These are phyloP conservation scores for Onychostoma macrolepis DNA, from an alignment of 2,113 vertebrate species.

Conservation along the genomic window DNA sequence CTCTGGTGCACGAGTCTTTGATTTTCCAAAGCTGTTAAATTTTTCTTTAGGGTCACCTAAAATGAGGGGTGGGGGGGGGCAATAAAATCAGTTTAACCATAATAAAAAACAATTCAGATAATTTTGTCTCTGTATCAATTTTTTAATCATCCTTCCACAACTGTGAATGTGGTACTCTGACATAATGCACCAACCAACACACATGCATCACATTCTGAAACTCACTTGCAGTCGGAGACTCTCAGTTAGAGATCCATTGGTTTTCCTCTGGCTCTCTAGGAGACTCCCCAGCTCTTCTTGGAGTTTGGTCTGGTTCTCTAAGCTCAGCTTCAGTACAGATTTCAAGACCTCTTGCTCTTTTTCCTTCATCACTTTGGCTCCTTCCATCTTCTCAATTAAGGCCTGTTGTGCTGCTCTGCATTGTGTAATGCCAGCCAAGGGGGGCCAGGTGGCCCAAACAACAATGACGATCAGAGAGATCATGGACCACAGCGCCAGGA, in stretches of 20 bases:
- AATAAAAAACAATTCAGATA: not conserved
- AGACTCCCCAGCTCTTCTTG: slow-evolving; percentile 28
- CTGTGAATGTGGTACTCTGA: not conserved
- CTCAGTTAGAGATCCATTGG: slow-evolving; percentile 24
- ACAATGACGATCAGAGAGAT: slow-evolving; percentile 57
- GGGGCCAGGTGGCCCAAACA: slow-evolving; percentile 56
- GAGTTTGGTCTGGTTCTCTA: slow-evolving; percentile 38
- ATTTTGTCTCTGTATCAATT: not conserved
- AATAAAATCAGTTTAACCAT: not conserved
- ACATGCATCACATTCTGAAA: not conserved
- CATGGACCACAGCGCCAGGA: slow-evolving; percentile 58
- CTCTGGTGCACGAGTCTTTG: not conserved
- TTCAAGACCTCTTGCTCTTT: slow-evolving; percentile 35
- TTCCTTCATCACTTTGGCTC: slow-evolving; percentile 18
- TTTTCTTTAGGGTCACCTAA: slow-evolving; percentile 46
- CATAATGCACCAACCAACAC: too few relatives aligned
- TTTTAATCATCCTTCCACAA: not conserved
- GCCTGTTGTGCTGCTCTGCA: slow-evolving; percentile 32
- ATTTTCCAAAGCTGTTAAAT: slow-evolving; percentile 25
- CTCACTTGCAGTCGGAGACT: slow-evolving; percentile 51
- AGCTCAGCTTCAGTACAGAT: slow-evolving; percentile 18
- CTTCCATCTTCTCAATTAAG: slow-evolving; percentile 41
- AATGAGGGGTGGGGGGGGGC: not conserved
- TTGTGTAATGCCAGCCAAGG: not conserved
- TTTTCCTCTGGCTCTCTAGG: slow-evolving; percentile 13